Evolutionary conservation across 2,797 vertebrate genomes (phyloP), one percentile per base, ranked within the genome.

Genomic region (Galaxias olidus): DNA sequence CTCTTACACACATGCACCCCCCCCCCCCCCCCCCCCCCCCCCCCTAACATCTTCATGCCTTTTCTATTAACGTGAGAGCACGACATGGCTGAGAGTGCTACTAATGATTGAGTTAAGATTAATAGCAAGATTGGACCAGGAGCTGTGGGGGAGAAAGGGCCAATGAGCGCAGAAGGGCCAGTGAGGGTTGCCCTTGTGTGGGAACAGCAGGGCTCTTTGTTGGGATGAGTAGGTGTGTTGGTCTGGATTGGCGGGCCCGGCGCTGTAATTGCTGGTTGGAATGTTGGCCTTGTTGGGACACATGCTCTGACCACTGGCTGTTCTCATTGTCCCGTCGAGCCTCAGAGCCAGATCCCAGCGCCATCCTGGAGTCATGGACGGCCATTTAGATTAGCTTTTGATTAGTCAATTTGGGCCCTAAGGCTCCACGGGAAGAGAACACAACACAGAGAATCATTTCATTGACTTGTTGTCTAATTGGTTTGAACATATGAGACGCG

Each of bases 181-280:
- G 30, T 86, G 76, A 91, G 79, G 75, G 77, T 74, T 87, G 68
- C 79, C 81, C 83, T 91, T 92, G 90, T 92, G 66, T 65, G 63
- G 45, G 57, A 87, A 93, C 92, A 93, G 69, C 84, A 69, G 50
- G 62, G 66, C 46, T 66, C 80, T 82, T 93, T 93, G 91, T 93
- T 65, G 50, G 60, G 10, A 47, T 30, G 77, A 85, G 90, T 89
- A 92, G 91, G 92, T 92, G 92, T 93, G 89, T 86, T 75, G 85
- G 86, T 84, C 85, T 80, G 83, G 82, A 88, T 88, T 79, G 88
- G 87, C 85, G 83, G 89, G 84, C 80, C 79, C 61, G 75, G 81
- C 85, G 83, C 87, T 79, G 82, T 90, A 91, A 93, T 93, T 90
- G 88, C 81, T 59, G 72, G 67, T 56, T 80, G 90, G 92, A 93